Base-by-base conservation (phyloP, 2,888 invertebrate species). In the Stenotaenia linearis region DNA sequence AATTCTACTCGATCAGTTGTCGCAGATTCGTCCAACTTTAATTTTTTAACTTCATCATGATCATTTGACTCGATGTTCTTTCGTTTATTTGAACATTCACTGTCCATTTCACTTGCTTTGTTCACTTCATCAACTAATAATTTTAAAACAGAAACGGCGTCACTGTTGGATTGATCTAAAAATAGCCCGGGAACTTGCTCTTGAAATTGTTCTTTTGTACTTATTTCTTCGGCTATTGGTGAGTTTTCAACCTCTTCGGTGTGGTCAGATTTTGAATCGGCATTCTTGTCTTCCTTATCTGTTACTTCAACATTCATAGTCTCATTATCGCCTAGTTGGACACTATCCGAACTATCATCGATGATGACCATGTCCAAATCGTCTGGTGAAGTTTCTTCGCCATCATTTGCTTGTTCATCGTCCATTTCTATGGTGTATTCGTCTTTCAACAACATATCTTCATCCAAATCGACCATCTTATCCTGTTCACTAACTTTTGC, bases 111-210 rank as follows among this genome's bases (percentile, higher is more conserved):
- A 12, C 12, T 37, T 12, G 32, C 3, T 35, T 75, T 32, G 18
- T 75, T 75, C 76, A 37, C 76, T 75, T 75, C 76, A 10, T 32
- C 76, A n/a, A 37, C 76, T 6, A 69, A n/a, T 9, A n/a, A 69
- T 69, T 69, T 69, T 69, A 69, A 28, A 12, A 69, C 25, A 10
- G 25, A 28, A 28, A 69, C 69, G 1, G 69, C 69, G 25, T 23
- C 69, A 5, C 9, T 28, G 15, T 25, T 23, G 12, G 69, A 69
- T 15, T 69, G 9, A 28, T 69, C 69, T n/a, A n/a, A n/a, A n/a
- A n/a, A n/a, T n/a, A n/a, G n/a, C n/a, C n/a, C n/a, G n/a, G n/a
- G n/a, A n/a, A n/a, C n/a, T n/a, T n/a, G n/a, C n/a, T n/a, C n/a
- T n/a, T n/a, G n/a, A n/a, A n/a, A n/a, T n/a, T n/a, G n/a, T n/a